Base-by-base conservation (phyloP, 2,113 vertebrate species). In the Macquaria ambigua region DNA sequence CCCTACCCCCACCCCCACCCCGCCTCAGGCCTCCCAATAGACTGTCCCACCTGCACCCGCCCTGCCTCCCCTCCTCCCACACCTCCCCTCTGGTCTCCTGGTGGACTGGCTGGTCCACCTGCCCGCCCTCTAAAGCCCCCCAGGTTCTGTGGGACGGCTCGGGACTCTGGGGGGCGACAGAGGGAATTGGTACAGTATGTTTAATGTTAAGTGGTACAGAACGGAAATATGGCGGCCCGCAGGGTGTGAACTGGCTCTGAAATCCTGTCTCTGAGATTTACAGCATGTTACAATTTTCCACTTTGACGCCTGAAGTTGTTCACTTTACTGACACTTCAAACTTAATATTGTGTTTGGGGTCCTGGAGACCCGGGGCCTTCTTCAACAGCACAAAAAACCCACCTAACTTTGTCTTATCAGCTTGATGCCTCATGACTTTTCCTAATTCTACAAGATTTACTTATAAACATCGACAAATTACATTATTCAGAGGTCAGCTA, bases 61-160 rank as follows among this genome's bases (percentile, higher is more conserved):
- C 37, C 53, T 3, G 16, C 58, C 84, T 58, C 48, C 58, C 52
- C 46, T 15, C 68, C 74, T 31, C 52, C 48, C 64, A 1, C 16
- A 4, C 37, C 62, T 55, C 73, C 89, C 69, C 63, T 61, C 78
- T 2, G 46, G 21, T 70, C 61, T 83, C 79, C 78, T 53, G 28
- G 75, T 53, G 55, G 86, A 85, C 56, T 2, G 34, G 28, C 25
- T 48, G 68, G 48, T 82, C 90, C 83, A 83, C 82, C 79, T 91
- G 81, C 88, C 82, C 43, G 50, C 53, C 53, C 69, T 59, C 16
- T n/a, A 25, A 81, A 87, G 68, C 80, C 90, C 88, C 84, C 84
- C 86, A 66, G 90, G 67, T 88, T 88, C 81, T 80, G 31, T 73
- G 86, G 81, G 78, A 74, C 16, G 12, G 41, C 68, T 75, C 48